Conservation (phyloP, 1,140 invertebrate genomes). For the Drosophila navojoa region DNA sequence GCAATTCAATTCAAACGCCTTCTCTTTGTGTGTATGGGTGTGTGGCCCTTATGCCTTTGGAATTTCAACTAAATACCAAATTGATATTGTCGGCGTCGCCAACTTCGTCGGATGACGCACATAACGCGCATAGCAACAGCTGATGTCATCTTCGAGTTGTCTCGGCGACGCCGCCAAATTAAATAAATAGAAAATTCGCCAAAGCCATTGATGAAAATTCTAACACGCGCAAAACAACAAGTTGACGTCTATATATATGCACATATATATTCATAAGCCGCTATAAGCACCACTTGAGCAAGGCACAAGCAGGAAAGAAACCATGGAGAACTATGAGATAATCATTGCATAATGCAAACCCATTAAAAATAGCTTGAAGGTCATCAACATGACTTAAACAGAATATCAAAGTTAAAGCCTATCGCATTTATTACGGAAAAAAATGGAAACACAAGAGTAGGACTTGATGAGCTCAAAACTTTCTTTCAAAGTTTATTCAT, state of each 20-base stretch:
- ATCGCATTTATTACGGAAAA: too few species aligned
- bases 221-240: constrained; percentile 51
- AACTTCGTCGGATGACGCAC: constrained; percentile 50
- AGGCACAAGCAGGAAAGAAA: constrained; percentile 14
- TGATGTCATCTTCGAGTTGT: constrained; percentile 67
- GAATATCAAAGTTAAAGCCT: not conserved
- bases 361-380: not conserved
- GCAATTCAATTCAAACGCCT: not conserved
- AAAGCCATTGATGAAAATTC: constrained; percentile 74
- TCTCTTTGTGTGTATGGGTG: not conserved
- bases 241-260: constrained; percentile 9
- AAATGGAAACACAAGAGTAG: too few species aligned
- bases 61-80: constrained; percentile 29
- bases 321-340: constrained; percentile 10
- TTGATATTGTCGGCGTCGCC: constrained; percentile 31
- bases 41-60: constrained; percentile 3
- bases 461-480: too few species aligned
- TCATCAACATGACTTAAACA: not conserved
- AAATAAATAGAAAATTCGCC: constrained; percentile 74
- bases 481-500: too few species aligned
- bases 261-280: constrained; percentile 3
- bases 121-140: constrained; percentile 51
- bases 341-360: constrained; percentile 20
- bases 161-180: constrained; percentile 56
- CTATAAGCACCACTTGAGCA: constrained; percentile 64